Evolutionary conservation across 1,140 invertebrate species (phyloP).

Genomic region (Heliconius hermathena): DNA sequence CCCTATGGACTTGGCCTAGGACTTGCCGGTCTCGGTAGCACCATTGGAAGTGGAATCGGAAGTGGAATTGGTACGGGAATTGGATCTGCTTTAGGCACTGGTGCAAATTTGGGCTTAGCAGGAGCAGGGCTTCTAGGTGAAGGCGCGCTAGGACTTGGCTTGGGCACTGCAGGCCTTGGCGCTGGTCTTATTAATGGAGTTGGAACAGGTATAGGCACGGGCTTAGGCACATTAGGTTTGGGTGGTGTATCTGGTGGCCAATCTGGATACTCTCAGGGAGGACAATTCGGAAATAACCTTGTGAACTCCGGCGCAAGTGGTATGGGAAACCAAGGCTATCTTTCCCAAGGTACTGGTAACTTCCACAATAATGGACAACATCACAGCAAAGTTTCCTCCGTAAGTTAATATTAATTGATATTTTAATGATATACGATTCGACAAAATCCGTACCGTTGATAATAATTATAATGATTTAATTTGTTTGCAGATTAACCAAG

Average conservation of each 20-base stretch:
- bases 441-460: too few species aligned
- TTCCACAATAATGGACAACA: conserved; percentile 30
- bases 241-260: background rate
- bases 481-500: conserved; percentile 16
- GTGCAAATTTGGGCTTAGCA: background rate
- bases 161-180: background rate
- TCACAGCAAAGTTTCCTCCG: conserved; percentile 21
- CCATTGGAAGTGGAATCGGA: background rate
- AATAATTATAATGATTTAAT: background rate
- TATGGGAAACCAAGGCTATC: background rate
- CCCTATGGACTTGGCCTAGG: background rate
- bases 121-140: background rate
- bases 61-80: background rate
- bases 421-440: background rate
- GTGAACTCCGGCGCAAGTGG: conserved; percentile 12
- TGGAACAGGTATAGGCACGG: background rate
- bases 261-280: conserved; percentile 15
- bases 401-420: background rate
- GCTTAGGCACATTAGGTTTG: background rate
- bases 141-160: background rate
- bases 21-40: background rate
- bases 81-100: background rate
- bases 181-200: background rate
- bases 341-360: conserved; percentile 11
- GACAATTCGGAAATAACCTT: conserved; percentile 2